Evolutionary conservation across 2,888 invertebrate genomes (phyloP).

Genomic region (Limenitis camilla): DNA sequence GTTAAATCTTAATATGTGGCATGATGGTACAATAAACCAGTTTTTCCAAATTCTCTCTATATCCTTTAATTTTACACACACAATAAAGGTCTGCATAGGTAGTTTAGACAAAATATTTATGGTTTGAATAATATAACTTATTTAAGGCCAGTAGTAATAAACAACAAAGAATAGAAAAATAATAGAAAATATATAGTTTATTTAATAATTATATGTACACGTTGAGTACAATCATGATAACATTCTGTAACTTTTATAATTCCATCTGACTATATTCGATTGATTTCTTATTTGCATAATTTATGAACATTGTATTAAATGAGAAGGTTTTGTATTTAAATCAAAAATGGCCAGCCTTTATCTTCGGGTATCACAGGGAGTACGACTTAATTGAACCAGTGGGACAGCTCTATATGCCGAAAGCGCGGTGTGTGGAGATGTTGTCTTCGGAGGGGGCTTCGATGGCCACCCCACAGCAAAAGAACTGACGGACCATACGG

Average conservation of each 20-base stretch:
- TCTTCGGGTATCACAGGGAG: slow-evolving; percentile 20
- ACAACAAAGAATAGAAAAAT: no score
- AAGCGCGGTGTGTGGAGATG: slow-evolving; percentile 31
- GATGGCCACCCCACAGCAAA: slow-evolving; percentile 59
- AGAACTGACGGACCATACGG: slow-evolving; percentile 53
- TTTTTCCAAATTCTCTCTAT: no score
- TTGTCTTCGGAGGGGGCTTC: slow-evolving; percentile 55
- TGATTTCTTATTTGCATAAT: background rate
- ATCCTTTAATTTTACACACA: no score
- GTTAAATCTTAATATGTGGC: no score
- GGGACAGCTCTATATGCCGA: slow-evolving; percentile 35
- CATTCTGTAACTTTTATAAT: background rate
- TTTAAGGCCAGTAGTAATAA: no score
- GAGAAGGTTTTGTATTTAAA: background rate
- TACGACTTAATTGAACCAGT: background rate
- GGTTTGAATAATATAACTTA: no score
- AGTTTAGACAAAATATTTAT: no score
- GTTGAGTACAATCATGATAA: slow-evolving; percentile 6
- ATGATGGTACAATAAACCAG: no score
- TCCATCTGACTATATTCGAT: background rate
- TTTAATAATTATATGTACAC: no score
- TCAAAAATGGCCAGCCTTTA: slow-evolving; percentile 44
- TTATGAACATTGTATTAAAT: background rate
- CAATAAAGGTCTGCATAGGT: no score
- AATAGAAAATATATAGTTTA: no score